A percentile compares a stretch with the other conserved stretches of the same genome.
Conservation (phyloP, 2,888 invertebrate genomes). For the Elysia crispata region DNA sequence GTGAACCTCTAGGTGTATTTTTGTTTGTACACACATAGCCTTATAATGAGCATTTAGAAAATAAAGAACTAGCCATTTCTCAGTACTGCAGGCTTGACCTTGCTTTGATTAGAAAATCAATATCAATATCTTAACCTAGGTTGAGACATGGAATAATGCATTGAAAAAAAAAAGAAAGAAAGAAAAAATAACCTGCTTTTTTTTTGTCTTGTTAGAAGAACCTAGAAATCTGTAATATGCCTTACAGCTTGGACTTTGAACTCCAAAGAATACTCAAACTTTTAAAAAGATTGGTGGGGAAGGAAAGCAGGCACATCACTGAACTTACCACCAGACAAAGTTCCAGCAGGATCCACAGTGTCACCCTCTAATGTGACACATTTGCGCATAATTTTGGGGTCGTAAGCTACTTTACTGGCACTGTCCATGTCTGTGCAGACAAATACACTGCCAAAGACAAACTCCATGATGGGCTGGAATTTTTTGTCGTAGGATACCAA, state of each 20-base stretch:
- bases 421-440: slow-evolving; percentile 89
- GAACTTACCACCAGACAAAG: slow-evolving; percentile 88
- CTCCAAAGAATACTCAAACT: background rate
- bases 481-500: slow-evolving; percentile 85
- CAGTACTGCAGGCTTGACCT: too few species aligned
- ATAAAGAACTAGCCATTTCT: too few species aligned
- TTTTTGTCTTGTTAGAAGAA: too few species aligned
- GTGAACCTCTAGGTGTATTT: too few species aligned
- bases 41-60: too few species aligned
- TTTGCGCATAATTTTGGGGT: slow-evolving; percentile 79
- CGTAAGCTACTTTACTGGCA: slow-evolving; percentile 89
- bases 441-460: slow-evolving; percentile 90
- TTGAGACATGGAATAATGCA: too few species aligned
- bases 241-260: background rate
- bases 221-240: background rate
- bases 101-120: too few species aligned
- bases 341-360: slow-evolving; percentile 92
- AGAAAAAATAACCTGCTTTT: too few species aligned
- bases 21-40: too few species aligned
- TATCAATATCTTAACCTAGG: too few species aligned
- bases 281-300: background rate
- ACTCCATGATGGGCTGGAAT: slow-evolving; percentile 88
- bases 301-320: background rate
- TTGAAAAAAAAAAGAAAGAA: too few species aligned
- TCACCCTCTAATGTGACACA: slow-evolving; percentile 94